phyloP scores from a whole-genome alignment of 1,140 invertebrate genomes.

The Heliconius hewitsoni region DNA sequence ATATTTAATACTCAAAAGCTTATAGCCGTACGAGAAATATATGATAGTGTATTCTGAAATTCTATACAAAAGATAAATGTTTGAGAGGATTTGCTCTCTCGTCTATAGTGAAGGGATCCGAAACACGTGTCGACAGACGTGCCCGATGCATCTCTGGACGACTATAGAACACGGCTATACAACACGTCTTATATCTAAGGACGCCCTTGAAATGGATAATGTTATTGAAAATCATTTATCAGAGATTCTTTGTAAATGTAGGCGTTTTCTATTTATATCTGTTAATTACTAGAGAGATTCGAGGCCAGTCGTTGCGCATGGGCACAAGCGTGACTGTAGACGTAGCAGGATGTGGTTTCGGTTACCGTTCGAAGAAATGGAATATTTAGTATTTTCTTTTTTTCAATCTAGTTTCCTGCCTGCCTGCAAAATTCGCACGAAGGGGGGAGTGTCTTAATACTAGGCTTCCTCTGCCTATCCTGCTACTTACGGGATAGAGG shows the following conservation, averaged over 20 bases:
- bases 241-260: too few relatives aligned
- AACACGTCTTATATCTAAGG: background rate
- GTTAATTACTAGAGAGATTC: background rate
- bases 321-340: background rate
- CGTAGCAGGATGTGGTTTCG: background rate
- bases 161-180: background rate
- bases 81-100: background rate
- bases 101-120: background rate
- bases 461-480: too few relatives aligned
- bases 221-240: background rate
- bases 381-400: too few relatives aligned
- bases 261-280: too few relatives aligned
- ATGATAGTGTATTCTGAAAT: background rate
- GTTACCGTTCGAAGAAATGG: too few relatives aligned
- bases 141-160: background rate
- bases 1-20: background rate
- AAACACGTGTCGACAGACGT: background rate
- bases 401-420: too few relatives aligned
- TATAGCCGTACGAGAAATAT: background rate
- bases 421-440: too few relatives aligned
- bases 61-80: background rate
- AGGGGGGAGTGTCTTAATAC: too few relatives aligned
- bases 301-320: background rate
- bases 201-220: background rate
- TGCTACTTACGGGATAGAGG: too few relatives aligned